Base-by-base conservation (phyloP, 1,140 invertebrate species). In the Brachionus angularis region DNA sequence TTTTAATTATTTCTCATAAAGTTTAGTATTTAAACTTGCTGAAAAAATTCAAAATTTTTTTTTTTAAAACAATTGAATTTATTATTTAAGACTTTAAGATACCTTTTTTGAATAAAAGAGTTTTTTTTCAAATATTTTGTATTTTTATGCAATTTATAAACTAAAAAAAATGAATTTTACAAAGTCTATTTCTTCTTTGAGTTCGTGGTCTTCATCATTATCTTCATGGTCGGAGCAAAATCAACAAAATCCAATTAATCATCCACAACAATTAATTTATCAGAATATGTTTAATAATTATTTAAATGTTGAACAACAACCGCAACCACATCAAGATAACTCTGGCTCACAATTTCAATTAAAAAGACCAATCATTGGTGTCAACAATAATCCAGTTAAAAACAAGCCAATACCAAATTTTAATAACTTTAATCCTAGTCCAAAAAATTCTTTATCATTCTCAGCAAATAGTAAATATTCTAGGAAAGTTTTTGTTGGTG, bases 401-500 rank as follows among this genome's bases (percentile, higher is more conserved):
- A 42, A 14, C 14, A 42, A 42, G 16, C 39, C 4, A 5, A 42
- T 42, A 42, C 39, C 39, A 14, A 42, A 42, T 14, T 3, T 42
- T n/a, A n/a, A n/a, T n/a, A n/a, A n/a, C n/a, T n/a, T n/a, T n/a
- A n/a, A 14, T 23, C 25, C 27, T 10, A 21, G 21, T 23, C 33
- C 25, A 36, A 39, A 39, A 14, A 18, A 25, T 39, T 16, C 27
- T 3, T 16, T 39, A 12, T 25, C 33, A 12, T 21, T 52, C 7
- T 58, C 14, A 42, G 16, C 39, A 25, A 89, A 90, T 12, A 93
- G 96, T 81, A 84, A 93, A 69, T 98, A 91, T 83, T 96, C 93
- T 7, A 85, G 95, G 71, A 98, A 98, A 84, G 96, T 98, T 3
- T 98, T 98, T 80, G 93, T 98, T 29, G 95, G 96, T 8, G 95